phyloP scores from a whole-genome alignment of 2,113 vertebrate genomes.

The Lamprologus callipterus region DNA sequence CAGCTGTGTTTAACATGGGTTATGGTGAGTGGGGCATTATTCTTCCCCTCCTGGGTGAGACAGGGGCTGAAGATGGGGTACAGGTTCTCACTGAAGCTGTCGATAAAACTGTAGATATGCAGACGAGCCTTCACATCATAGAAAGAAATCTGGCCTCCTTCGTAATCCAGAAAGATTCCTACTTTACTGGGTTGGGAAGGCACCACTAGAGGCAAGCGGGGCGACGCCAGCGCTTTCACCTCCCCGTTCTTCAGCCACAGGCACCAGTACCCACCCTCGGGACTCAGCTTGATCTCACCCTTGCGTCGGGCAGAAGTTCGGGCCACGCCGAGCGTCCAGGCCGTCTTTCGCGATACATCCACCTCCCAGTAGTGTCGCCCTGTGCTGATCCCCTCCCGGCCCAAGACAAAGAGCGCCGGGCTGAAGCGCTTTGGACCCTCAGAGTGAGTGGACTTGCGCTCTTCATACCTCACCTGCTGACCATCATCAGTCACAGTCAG shows the following conservation, averaged over 20 bases:
- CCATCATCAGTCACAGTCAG: constrained; percentile 65
- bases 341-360: constrained; percentile 59
- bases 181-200: constrained; percentile 45
- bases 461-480: constrained; percentile 68
- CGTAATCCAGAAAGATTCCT: constrained; percentile 72
- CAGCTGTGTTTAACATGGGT: constrained; percentile 59
- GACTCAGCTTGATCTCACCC: constrained; percentile 71
- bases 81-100: constrained; percentile 63
- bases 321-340: constrained; percentile 70
- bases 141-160: constrained; percentile 70
- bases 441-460: constrained; percentile 25
- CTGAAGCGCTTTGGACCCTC: constrained; percentile 65
- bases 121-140: constrained; percentile 61
- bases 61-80: constrained; percentile 76
- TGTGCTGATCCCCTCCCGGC: constrained; percentile 41
- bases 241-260: constrained; percentile 70
- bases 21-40: constrained; percentile 48
- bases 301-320: constrained; percentile 56
- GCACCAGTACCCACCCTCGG: constrained; percentile 72
- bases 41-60: constrained; percentile 65
- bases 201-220: constrained; percentile 48
- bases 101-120: constrained; percentile 69
- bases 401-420: constrained; percentile 70
- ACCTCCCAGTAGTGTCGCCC: constrained; percentile 78
- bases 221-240: constrained; percentile 53